phyloP scores from a whole-genome alignment of 2,888 invertebrate species.

The Thereva nobilitata region DNA sequence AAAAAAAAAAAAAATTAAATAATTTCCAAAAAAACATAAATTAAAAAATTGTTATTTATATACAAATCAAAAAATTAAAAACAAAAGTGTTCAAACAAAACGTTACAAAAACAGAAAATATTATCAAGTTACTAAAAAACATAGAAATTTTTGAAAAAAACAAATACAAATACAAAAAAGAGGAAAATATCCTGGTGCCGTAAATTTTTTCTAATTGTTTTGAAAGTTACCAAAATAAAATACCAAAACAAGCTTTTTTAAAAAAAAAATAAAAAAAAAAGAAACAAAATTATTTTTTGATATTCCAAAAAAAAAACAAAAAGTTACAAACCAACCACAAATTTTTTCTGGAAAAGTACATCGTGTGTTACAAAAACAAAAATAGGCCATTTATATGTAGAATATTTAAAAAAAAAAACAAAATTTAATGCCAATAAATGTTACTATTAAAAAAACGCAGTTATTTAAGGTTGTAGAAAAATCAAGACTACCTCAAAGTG shows the following conservation, averaged over 20 bases:
- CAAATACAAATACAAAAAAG: constrained; percentile 19
- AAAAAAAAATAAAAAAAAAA: no score
- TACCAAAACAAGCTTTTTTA: no score
- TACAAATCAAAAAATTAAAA: constrained; percentile 10
- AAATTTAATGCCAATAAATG: constrained; percentile 9
- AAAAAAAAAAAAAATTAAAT: constrained; percentile 45
- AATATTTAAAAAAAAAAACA: constrained; percentile 19
- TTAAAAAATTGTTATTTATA: constrained; percentile 37
- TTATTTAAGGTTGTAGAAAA: no score
- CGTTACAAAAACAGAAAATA: constrained; percentile 1
- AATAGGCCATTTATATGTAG: constrained; percentile 27
- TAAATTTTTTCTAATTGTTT: neutral
- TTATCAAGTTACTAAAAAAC: constrained; percentile 15
- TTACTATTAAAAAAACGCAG: constrained; percentile 8
- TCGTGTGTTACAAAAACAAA: constrained; percentile 4
- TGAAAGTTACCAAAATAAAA: no score
- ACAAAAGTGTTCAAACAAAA: constrained; percentile 24
- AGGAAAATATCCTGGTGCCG: constrained; percentile 39
- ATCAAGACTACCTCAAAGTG: constrained; percentile 25
- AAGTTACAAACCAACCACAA: constrained; percentile 33
- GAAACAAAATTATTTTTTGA: constrained; percentile 1
- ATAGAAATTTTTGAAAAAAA: neutral
- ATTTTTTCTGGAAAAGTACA: constrained; percentile 33
- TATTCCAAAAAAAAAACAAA: constrained; percentile 35
- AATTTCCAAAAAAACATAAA: constrained; percentile 44